phyloP scores from a whole-genome alignment of 2,113 vertebrate genomes.

The Jacana jacana region DNA sequence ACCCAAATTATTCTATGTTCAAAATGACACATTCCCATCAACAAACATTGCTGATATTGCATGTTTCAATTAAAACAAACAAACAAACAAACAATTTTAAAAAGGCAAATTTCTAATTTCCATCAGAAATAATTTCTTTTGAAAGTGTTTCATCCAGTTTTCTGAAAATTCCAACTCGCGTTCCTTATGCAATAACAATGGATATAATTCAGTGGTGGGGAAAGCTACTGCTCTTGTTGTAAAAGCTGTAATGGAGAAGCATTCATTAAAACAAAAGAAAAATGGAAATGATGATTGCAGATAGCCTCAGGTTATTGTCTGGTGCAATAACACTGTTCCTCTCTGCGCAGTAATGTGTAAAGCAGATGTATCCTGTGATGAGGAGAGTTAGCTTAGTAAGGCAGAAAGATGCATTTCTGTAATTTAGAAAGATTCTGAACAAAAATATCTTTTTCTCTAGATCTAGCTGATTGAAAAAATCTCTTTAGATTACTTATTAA shows the following conservation, averaged over 20 bases:
- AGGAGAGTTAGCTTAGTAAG: background rate
- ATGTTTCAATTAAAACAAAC: background rate
- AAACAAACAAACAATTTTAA: background rate
- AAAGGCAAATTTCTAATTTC: background rate
- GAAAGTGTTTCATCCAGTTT: background rate
- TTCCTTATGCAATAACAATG: background rate
- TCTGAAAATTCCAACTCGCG: background rate
- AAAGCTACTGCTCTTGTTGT: background rate
- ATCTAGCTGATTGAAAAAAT: background rate
- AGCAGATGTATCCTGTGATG: background rate
- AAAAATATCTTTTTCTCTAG: background rate
- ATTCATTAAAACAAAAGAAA: slow-evolving; percentile 37
- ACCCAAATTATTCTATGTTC: background rate
- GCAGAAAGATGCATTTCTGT: background rate
- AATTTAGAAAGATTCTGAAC: background rate
- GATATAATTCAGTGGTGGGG: background rate
- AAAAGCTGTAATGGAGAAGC: background rate
- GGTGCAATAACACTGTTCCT: background rate
- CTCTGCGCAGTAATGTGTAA: background rate
- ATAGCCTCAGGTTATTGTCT: slow-evolving; percentile 4
- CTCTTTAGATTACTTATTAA: background rate
- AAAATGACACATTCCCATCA: background rate
- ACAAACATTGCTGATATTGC: background rate
- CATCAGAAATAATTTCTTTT: background rate
- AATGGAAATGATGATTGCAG: slow-evolving; percentile 1